Percentiles rank a stretch among this genome's conserved stretches.
Evolutionary conservation across 2,797 vertebrate genomes (phyloP).

Genomic region (Oceanodroma leucorhoa): DNA sequence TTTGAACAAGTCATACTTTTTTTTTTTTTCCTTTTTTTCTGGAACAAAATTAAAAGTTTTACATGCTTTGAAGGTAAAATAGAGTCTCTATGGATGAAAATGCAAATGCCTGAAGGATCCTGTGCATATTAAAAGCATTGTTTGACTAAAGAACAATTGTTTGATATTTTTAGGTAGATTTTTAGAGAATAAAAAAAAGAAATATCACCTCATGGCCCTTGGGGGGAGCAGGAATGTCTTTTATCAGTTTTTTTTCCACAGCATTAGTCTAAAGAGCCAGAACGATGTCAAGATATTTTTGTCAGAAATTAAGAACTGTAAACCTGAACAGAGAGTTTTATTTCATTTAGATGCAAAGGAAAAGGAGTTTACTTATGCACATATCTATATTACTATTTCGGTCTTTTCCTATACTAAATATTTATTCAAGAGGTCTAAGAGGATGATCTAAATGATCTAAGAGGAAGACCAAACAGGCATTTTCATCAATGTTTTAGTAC

Average conservation of each 20-base stretch:
- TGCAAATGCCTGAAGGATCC: neutral
- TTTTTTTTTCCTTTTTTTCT: too few species aligned
- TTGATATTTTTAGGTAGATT: neutral
- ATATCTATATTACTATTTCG: neutral
- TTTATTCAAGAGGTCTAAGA: neutral
- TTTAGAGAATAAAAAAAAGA: neutral
- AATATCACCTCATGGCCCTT: neutral
- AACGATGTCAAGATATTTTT: neutral
- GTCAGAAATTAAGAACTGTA: neutral
- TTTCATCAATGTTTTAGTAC: neutral
- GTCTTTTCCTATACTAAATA: neutral
- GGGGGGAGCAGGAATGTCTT: accelerated
- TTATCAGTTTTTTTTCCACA: neutral
- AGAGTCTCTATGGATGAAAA: neutral
- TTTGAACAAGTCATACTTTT: neutral
- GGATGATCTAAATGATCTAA: neutral
- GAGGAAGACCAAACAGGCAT: neutral
- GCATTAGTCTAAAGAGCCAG: neutral
- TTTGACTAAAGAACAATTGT: neutral
- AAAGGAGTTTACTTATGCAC: neutral
- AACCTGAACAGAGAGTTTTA: neutral
- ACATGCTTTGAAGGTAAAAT: constrained; percentile 8
- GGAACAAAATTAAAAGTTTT: neutral
- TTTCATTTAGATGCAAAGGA: neutral
- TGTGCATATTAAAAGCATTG: neutral